Evolutionary conservation across 2,113 vertebrate genomes (phyloP).

Genomic region (Benitochromis conjunctus): DNA sequence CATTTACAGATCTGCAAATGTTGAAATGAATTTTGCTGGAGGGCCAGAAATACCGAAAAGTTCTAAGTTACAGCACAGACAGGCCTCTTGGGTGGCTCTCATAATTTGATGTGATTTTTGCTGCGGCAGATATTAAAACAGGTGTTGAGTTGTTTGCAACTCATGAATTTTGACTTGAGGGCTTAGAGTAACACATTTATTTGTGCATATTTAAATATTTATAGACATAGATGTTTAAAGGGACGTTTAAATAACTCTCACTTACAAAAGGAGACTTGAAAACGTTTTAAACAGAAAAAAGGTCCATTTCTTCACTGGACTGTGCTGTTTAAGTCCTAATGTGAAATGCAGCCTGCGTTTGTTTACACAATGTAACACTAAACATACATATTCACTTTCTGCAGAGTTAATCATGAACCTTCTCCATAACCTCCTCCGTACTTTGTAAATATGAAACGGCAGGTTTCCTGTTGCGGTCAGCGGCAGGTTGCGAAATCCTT

Average conservation of each 20-base stretch:
- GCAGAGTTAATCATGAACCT: not conserved
- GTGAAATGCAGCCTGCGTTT: not conserved
- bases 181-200: not conserved
- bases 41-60: not conserved
- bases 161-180: not conserved
- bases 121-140: not conserved
- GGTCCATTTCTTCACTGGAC: not conserved
- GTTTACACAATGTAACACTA: not conserved
- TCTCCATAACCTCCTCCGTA: too few species aligned
- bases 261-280: not conserved
- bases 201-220: not conserved
- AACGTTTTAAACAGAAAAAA: not conserved
- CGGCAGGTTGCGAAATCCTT: not conserved
- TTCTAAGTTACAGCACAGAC: not conserved
- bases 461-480: not conserved
- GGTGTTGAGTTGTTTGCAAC: not conserved
- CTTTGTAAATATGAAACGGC: not conserved
- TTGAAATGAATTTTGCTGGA: not conserved
- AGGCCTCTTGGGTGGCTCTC: not conserved
- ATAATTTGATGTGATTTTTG: not conserved
- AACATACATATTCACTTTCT: not conserved
- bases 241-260: not conserved
- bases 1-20: not conserved
- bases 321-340: not conserved
- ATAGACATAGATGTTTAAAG: not conserved